These are phyloP conservation scores for Maniola jurtina DNA, from an alignment of 1,140 invertebrate species.

Conservation along the genomic window DNA sequence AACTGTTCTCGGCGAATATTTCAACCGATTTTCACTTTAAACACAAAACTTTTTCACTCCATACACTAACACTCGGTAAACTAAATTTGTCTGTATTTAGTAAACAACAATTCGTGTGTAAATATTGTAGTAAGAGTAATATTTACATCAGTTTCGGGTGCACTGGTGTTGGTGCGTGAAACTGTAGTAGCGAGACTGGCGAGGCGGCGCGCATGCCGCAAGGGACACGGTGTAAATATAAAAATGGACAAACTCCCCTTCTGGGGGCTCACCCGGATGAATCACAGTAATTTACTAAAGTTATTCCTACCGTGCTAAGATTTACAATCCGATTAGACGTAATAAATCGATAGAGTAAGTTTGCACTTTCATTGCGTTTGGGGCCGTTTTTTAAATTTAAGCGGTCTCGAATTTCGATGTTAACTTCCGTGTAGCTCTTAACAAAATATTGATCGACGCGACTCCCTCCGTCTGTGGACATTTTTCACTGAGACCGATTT, in stretches of 20 bases:
- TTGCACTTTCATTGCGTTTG: constrained; percentile 9
- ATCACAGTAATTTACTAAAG: constrained; percentile 64
- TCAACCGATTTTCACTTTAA: constrained; percentile 56
- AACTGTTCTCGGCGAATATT: constrained; percentile 51
- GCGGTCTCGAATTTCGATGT: constrained; percentile 59
- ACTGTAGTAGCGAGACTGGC: constrained; percentile 73
- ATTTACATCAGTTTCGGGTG: constrained; percentile 73
- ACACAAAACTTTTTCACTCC: constrained; percentile 48
- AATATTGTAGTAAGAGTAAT: constrained; percentile 73
- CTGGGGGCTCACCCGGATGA: constrained; percentile 72
- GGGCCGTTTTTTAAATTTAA: constrained; percentile 56
- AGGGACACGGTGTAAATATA: constrained; percentile 76
- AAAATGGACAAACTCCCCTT: constrained; percentile 78
- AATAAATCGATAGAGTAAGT: constrained; percentile 17
- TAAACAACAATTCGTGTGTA: constrained; percentile 67
- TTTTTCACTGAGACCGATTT: constrained; percentile 58
- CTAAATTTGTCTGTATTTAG: constrained; percentile 42
- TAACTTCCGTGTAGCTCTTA: constrained; percentile 65
- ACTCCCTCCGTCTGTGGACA: constrained; percentile 60
- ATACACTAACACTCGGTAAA: constrained; percentile 46
- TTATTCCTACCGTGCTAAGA: constrained; percentile 41
- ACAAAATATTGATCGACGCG: constrained; percentile 76
- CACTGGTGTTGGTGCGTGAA: constrained; percentile 74
- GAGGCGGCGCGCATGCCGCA: constrained; percentile 74
- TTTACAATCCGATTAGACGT: constrained; percentile 41